These are phyloP conservation scores for Sericinus montela DNA, from an alignment of 2,888 invertebrate genomes.

Conservation along the genomic window DNA sequence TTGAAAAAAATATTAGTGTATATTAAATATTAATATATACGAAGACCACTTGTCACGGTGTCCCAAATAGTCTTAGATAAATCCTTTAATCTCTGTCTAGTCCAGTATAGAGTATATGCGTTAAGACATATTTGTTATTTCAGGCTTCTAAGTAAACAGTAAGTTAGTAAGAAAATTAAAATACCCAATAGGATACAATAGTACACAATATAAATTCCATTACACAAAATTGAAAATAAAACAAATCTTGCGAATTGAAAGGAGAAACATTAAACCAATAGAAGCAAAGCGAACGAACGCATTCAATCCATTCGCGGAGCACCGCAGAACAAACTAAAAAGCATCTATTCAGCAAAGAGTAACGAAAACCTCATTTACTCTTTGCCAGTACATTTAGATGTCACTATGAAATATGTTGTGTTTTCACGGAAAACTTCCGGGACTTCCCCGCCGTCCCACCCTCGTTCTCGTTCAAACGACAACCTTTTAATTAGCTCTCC, in stretches of 20 bases:
- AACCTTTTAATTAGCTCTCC: slow-evolving; percentile 42
- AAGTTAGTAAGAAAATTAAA: too few relatives aligned
- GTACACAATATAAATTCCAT: neutral
- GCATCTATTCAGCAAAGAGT: neutral
- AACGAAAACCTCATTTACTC: slow-evolving; percentile 6
- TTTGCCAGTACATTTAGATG: slow-evolving; percentile 15
- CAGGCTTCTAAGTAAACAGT: too few relatives aligned
- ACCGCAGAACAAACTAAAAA: neutral
- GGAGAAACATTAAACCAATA: too few relatives aligned
- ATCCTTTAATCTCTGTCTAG: too few relatives aligned
- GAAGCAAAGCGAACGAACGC: neutral
- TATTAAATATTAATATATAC: too few relatives aligned
- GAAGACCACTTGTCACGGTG: too few relatives aligned
- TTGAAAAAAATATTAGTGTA: too few relatives aligned
- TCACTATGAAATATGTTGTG: slow-evolving; percentile 12
- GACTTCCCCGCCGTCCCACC: neutral
- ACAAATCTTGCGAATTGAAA: too few relatives aligned
- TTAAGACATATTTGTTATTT: too few relatives aligned
- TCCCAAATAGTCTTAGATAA: too few relatives aligned
- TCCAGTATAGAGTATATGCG: too few relatives aligned
- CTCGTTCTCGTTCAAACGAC: slow-evolving; percentile 25
- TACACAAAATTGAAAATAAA: neutral
- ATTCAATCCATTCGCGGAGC: neutral
- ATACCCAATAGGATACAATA: too few relatives aligned
- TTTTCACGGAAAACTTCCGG: slow-evolving; percentile 8